These are phyloP conservation scores for Eclectus roratus DNA, from an alignment of 2,113 vertebrate species.

Conservation along the genomic window DNA sequence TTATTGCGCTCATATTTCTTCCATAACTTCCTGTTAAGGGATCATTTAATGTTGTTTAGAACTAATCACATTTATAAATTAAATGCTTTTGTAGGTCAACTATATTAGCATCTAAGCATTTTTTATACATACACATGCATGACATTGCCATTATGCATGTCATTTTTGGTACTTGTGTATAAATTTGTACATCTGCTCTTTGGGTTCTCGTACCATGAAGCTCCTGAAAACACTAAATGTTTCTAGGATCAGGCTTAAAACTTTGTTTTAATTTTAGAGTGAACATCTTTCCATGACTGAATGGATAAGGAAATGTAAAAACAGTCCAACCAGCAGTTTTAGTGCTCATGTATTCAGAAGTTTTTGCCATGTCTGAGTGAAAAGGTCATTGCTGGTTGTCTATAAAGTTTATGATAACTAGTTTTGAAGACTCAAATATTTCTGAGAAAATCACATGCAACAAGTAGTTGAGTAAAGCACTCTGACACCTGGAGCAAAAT, in stretches of 20 bases:
- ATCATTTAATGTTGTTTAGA: not conserved
- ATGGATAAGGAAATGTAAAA: not conserved
- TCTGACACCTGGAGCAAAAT: not conserved
- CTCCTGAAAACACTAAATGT: not conserved
- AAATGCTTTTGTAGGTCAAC: not conserved
- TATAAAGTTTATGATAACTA: not conserved
- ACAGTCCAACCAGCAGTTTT: not conserved
- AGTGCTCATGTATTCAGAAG: not conserved
- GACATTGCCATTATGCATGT: not conserved
- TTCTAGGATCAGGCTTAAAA: not conserved
- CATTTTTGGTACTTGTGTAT: not conserved
- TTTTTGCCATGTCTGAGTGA: not conserved
- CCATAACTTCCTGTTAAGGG: not conserved
- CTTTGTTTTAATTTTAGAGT: not conserved
- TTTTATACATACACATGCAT: not conserved
- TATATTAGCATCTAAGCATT: not conserved
- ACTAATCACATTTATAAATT: not conserved
- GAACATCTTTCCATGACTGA: not conserved
- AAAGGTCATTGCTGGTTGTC: not conserved
- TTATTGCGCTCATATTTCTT: not conserved
- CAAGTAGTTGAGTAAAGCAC: not conserved
- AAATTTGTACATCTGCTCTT: not conserved
- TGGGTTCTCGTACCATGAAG: not conserved
- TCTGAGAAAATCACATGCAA: not conserved
- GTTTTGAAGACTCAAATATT: not conserved